phyloP scores from a whole-genome alignment of 2,797 vertebrate species.

The Danionella dracula region DNA sequence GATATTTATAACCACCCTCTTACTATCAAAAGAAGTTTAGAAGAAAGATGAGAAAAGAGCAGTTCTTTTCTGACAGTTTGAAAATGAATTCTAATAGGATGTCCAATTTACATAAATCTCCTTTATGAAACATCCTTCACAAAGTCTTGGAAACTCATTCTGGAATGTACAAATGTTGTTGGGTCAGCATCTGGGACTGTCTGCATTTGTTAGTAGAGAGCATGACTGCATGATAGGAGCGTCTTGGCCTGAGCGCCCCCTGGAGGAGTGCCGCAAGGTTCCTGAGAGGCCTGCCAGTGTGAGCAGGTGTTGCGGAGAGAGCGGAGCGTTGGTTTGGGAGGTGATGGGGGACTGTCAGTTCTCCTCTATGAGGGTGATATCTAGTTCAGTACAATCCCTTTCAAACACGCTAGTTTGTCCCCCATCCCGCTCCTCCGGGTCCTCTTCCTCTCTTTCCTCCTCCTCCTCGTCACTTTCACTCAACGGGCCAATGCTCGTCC shows the following conservation, averaged over 20 bases:
- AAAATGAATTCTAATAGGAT: slow-evolving; percentile 37
- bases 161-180: slow-evolving; percentile 66
- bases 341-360: slow-evolving; percentile 69
- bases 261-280: slow-evolving; percentile 59
- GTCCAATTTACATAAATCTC: slow-evolving; percentile 30
- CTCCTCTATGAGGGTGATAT: slow-evolving; percentile 89
- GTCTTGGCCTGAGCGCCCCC: slow-evolving; percentile 57
- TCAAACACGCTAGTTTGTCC: slow-evolving; percentile 81
- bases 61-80: slow-evolving; percentile 36
- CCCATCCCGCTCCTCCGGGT: slow-evolving; percentile 54
- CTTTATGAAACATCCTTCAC: slow-evolving; percentile 45
- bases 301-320: slow-evolving; percentile 44
- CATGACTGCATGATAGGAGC: slow-evolving; percentile 61
- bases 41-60: slow-evolving; percentile 46
- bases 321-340: slow-evolving; percentile 45
- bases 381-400: slow-evolving; percentile 89
- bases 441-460: slow-evolving; percentile 67
- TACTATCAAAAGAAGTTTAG: slow-evolving; percentile 51
- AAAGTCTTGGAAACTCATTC: slow-evolving; percentile 53
- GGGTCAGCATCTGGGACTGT: slow-evolving; percentile 67
- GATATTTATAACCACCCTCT: slow-evolving; percentile 50
- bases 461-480: slow-evolving; percentile 83
- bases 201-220: slow-evolving; percentile 55
- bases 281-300: slow-evolving; percentile 74
- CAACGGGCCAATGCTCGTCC: slow-evolving; percentile 74